These are phyloP conservation scores for Oscheius onirici DNA, from an alignment of 2,888 invertebrate genomes.

Conservation along the genomic window DNA sequence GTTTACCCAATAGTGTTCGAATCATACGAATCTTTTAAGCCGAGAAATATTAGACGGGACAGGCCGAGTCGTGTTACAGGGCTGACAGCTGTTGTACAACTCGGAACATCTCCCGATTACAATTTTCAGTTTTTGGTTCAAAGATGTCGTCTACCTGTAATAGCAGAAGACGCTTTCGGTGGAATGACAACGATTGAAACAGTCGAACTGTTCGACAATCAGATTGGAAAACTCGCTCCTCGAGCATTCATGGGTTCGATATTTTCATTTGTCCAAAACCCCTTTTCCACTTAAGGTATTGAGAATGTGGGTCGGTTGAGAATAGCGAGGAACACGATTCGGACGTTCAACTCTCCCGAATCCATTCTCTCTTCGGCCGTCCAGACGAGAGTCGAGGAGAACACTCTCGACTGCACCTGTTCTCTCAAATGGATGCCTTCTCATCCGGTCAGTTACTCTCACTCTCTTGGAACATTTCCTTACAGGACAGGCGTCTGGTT, in stretches of 20 bases:
- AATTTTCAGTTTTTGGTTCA: constrained; percentile 54
- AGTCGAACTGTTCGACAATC: constrained; percentile 52
- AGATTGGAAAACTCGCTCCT: constrained; percentile 47
- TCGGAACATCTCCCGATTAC: background rate
- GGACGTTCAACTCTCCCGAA: constrained; percentile 45
- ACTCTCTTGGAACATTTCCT: background rate
- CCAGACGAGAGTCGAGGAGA: constrained; percentile 50
- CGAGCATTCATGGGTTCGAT: constrained; percentile 46
- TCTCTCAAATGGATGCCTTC: constrained; percentile 53
- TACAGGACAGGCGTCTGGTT: constrained; percentile 30
- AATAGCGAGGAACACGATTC: constrained; percentile 46
- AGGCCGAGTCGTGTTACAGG: constrained; percentile 1
- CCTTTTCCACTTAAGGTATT: constrained; percentile 33
- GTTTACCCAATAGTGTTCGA: too few species aligned
- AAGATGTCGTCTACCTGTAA: constrained; percentile 38
- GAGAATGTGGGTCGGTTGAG: constrained; percentile 49
- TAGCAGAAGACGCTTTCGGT: constrained; percentile 53
- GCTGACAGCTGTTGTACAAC: constrained; percentile 11
- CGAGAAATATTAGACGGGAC: constrained; percentile 12
- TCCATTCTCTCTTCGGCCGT: constrained; percentile 43
- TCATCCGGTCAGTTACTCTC: constrained; percentile 23
- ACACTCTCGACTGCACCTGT: constrained; percentile 48
- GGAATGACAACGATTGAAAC: constrained; percentile 51
- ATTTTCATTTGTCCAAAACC: background rate
- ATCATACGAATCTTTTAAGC: too few species aligned